Conservation (phyloP, 2,888 invertebrate genomes). For the Drosophila hamatofila region DNA sequence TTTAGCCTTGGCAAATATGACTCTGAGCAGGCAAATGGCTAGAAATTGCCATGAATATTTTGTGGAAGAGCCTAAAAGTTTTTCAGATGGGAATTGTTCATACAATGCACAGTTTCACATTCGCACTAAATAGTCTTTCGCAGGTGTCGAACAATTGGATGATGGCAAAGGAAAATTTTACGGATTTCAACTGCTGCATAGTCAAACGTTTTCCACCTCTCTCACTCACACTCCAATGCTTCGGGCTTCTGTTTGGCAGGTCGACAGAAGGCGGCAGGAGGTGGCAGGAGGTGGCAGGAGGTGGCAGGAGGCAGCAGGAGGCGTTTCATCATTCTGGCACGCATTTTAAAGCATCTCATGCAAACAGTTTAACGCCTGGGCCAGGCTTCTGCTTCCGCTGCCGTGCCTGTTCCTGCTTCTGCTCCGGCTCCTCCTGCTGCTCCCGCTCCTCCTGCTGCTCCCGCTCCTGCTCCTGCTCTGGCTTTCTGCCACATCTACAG, state of each 20-base stretch:
- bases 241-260: neutral
- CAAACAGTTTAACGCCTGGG: conserved; percentile 44
- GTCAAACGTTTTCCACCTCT: neutral
- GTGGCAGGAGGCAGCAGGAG: no score
- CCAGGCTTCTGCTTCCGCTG: conserved; percentile 13
- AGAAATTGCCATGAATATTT: neutral
- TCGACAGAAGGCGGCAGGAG: no score
- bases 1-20: neutral
- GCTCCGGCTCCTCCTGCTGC: neutral
- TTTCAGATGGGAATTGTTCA: neutral
- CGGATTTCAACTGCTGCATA: conserved; percentile 34
- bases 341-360: conserved; percentile 70
- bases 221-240: neutral
- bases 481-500: conserved; percentile 27
- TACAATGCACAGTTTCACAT: conserved; percentile 24
- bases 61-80: neutral
- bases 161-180: conserved; percentile 57
- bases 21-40: no score
- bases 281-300: no score
- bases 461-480: neutral
- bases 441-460: neutral
- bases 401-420: conserved; percentile 1
- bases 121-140: conserved; percentile 21
- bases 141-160: conserved; percentile 46
- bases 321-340: conserved; percentile 48